A percentile compares a stretch with the other conserved stretches of the same genome.
Conservation (phyloP, 2,113 vertebrate species). For the Poicephalus gulielmi region DNA sequence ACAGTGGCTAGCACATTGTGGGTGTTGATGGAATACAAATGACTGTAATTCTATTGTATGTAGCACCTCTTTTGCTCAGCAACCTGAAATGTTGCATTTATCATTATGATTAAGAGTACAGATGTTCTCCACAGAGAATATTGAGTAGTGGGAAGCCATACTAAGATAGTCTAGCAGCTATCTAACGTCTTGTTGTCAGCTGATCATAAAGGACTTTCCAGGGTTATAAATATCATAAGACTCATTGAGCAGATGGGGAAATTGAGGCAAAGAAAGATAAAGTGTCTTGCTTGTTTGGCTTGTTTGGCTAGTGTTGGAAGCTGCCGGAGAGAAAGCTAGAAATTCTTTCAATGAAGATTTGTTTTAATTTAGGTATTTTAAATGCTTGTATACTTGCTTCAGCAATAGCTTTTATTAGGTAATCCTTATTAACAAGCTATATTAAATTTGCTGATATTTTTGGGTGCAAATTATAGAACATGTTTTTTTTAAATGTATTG, state of each 20-base stretch:
- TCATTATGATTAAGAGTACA: constrained; percentile 32
- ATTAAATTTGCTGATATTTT: background rate
- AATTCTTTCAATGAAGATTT: background rate
- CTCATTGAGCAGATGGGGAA: background rate
- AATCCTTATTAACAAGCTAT: background rate
- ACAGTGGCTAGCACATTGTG: constrained; percentile 4
- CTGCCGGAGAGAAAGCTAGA: background rate
- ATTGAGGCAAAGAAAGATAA: background rate
- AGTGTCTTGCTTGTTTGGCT: background rate
- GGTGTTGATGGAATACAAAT: constrained; percentile 45
- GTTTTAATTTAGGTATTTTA: background rate
- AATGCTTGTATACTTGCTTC: background rate
- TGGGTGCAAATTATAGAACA: background rate
- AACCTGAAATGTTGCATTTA: constrained; percentile 27
- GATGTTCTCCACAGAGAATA: constrained; percentile 39
- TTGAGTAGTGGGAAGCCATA: background rate
- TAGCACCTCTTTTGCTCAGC: background rate
- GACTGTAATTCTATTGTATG: constrained; percentile 1
- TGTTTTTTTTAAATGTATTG: background rate
- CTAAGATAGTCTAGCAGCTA: constrained; percentile 41
- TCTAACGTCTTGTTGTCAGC: background rate
- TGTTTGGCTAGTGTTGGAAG: background rate
- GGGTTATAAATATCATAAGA: background rate
- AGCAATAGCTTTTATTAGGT: background rate
- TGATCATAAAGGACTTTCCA: constrained; percentile 6